Evolutionary conservation across 2,888 invertebrate genomes (phyloP).

Genomic region (Athrips mouffetella): DNA sequence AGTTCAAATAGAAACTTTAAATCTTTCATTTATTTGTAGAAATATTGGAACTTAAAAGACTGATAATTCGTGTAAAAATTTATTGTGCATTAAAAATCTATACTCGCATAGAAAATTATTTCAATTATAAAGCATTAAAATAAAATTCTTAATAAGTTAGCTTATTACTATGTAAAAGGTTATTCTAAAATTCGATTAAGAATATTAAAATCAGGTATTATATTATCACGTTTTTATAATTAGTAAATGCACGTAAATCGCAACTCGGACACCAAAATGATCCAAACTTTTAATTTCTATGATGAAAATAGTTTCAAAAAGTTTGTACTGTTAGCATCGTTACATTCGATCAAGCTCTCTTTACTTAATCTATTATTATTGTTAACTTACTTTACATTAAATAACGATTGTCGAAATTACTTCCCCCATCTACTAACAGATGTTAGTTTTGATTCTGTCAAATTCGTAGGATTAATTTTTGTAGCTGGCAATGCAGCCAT

Average conservation of each 20-base stretch:
- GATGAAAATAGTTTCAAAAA: slow-evolving; percentile 42
- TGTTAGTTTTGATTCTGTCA: background rate
- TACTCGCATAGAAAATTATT: slow-evolving; percentile 37
- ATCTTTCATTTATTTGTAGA: slow-evolving; percentile 9
- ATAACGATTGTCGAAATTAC: slow-evolving; percentile 7
- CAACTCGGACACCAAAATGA: slow-evolving; percentile 30
- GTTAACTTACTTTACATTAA: slow-evolving; percentile 6
- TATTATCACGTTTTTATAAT: slow-evolving; percentile 53
- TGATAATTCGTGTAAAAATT: slow-evolving; percentile 44
- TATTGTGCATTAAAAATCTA: slow-evolving; percentile 57
- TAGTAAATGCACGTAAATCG: slow-evolving; percentile 57
- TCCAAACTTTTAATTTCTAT: slow-evolving; percentile 45
- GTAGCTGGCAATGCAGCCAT: slow-evolving; percentile 1
- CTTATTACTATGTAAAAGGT: slow-evolving; percentile 23
- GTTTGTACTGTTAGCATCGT: slow-evolving; percentile 48
- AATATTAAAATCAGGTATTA: slow-evolving; percentile 26
- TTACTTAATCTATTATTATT: too few relatives aligned
- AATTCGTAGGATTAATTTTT: background rate
- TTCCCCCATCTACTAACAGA: background rate
- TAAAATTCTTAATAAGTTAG: slow-evolving; percentile 44
- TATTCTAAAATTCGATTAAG: slow-evolving; percentile 15
- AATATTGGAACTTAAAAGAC: slow-evolving; percentile 20
- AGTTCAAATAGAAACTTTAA: background rate
- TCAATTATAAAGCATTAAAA: slow-evolving; percentile 37
- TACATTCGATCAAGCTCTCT: slow-evolving; percentile 31